Percentiles rank a stretch among this genome's conserved stretches.
These are phyloP conservation scores for Fratercula arctica DNA, from an alignment of 2,797 vertebrate genomes.

Conservation along the genomic window DNA sequence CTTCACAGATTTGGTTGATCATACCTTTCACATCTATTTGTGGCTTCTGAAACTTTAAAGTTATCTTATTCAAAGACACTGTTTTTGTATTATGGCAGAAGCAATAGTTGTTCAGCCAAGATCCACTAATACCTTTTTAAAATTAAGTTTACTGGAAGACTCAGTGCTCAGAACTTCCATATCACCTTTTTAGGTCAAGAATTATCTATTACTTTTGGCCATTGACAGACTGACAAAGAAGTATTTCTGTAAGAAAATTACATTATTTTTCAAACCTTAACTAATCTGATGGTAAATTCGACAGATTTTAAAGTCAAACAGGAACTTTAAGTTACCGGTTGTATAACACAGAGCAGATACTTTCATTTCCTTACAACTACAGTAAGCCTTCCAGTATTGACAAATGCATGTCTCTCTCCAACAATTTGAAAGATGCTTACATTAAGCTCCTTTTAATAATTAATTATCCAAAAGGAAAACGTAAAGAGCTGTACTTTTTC, in stretches of 20 bases:
- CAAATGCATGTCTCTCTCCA: not conserved
- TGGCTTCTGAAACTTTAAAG: not conserved
- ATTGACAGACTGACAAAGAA: not conserved
- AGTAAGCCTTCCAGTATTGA: not conserved
- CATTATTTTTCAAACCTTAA: not conserved
- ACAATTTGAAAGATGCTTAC: not conserved
- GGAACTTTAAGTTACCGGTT: not conserved
- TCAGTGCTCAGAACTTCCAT: not conserved
- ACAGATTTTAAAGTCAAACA: not conserved
- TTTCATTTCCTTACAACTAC: not conserved
- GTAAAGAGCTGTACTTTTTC: not conserved
- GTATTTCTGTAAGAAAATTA: not conserved
- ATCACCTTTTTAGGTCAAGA: not conserved
- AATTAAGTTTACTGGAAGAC: not conserved
- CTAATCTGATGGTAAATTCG: not conserved
- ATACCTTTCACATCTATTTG: not conserved
- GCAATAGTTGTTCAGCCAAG: not conserved
- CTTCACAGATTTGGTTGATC: not conserved
- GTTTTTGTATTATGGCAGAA: fast-evolving
- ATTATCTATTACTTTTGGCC: not conserved
- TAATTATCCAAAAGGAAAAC: not conserved
- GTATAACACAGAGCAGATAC: not conserved
- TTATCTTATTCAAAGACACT: not conserved
- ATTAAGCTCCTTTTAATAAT: not conserved
- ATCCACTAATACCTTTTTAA: not conserved